Base-by-base conservation (phyloP, 2,888 invertebrate species). In the Cyclophora albipunctata region DNA sequence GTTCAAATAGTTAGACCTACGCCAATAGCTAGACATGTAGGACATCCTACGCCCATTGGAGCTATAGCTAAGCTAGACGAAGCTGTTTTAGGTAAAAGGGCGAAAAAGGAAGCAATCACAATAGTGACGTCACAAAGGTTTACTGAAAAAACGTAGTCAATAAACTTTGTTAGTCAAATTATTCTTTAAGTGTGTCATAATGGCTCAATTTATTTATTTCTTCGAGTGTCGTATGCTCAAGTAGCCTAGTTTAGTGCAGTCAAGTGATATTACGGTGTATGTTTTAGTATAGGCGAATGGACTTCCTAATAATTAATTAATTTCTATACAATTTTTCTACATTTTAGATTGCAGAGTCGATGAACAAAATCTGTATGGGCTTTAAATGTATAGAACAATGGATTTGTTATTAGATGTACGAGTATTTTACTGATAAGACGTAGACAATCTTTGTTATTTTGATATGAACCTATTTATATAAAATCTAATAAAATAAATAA, bases 201-300 rank as follows among this genome's bases (percentile, higher is more conserved):
- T n/a, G 47, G 56, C 57, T 61, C 48, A 48, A 53, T 45, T 57
- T 61, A 59, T 59, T 61, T 61, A 58, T 58, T 60, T 57, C 48
- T 44, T 51, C 59, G 56, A 59, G 54, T 61, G 55, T 57, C 37
- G 57, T 52, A 54, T 82, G 85, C 85, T 85, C 85, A 85, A 84
- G 20, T 20, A 80, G 71, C 69, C 66, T 67, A 71, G 64, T 75
- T 70, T 73, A 71, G 66, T 69, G 81, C 84, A 87, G 87, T 86
- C 87, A 87, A 84, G 87, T 88, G 87, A 88, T 88, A 88, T 84
- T 86, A 86, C 72, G 87, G 87, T 86, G 87, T 87, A 86, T 87
- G 82, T 82, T 75, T 84, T 66, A 71, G 67, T 75, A 66, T 84
- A 84, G 77, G 70, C 53, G 81, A 75, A 72, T 70, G 69, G 58